Base-by-base conservation (phyloP, 2,113 vertebrate genomes). In the Myrmecophaga tridactyla region DNA sequence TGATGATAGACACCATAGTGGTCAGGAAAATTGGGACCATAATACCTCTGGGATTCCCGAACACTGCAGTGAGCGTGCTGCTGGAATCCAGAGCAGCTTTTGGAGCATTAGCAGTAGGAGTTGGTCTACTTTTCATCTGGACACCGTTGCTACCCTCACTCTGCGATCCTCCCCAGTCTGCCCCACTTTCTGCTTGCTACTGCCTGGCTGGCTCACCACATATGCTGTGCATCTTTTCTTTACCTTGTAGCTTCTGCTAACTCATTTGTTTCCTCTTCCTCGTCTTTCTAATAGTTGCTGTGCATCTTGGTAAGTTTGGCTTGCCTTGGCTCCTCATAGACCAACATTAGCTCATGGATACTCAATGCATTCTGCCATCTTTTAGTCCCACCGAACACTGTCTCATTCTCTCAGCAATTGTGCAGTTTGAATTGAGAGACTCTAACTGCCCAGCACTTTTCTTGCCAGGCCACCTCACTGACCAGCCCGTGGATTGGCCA, bases 101-200 rank as follows among this genome's bases (percentile, higher is more conserved):
- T 4, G 48, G 77, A 60, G 36, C 3, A 0, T 21, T 10, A 15
- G 11, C 0, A 46, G 20, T 8, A 46, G 29, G 65, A 3, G 1
- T 6, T 15, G 13, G 56, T 17, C 3, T 23, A 51, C 25, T 21
- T n/a, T 21, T 4, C 15, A 1, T 23, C 39, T 2, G 53, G 25
- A 18, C 1, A 18, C 23, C 34, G 3, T 10, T 46, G 36, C 60
- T 56, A 21, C 27, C 23, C 29, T 46, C 25, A 3, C 53, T 34
- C 75, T 62, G 63, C 27, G 23, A 0, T 7, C n/a, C 76, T 85
- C 60, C 13, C 31, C 36, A 12, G 0, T 31, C 31, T 11, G 18
- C 46, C 3, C 25, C 13, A 0, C 65, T 46, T 43, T 29, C 18
- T 39, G 34, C 53, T 65, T 65, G 62, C 41, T 72, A 1, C 63